Percentiles rank a stretch among this genome's conserved stretches.
These are phyloP conservation scores for Caenorhabditis brenneri DNA, from an alignment of 1,140 invertebrate species.

Conservation along the genomic window DNA sequence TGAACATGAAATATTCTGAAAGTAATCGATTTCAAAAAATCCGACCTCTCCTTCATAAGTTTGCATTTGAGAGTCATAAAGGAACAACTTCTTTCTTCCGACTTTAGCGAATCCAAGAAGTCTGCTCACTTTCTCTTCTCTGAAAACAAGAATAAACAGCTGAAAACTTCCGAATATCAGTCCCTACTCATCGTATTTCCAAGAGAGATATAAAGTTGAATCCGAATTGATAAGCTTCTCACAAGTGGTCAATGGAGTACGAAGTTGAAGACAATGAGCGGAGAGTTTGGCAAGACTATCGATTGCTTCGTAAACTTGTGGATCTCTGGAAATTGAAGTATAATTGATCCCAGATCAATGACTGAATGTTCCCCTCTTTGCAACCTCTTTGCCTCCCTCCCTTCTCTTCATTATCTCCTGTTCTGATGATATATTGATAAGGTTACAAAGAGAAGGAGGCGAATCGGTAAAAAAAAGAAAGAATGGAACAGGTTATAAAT, in stretches of 20 bases:
- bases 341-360: no score
- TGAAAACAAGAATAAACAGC: no score
- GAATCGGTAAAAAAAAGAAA: not conserved
- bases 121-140: conserved; percentile 71
- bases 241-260: conserved; percentile 56
- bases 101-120: conserved; percentile 84
- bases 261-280: conserved; percentile 52
- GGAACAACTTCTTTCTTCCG: conserved; percentile 82
- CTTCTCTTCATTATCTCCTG: not conserved
- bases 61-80: conserved; percentile 76
- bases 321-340: conserved; percentile 61
- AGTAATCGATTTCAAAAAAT: not conserved
- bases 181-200: conserved; percentile 65
- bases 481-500: not conserved
- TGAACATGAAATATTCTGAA: not conserved
- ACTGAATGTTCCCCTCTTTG: no score
- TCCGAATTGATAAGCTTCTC: conserved; percentile 61
- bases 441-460: not conserved
- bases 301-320: conserved; percentile 55
- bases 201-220: conserved; percentile 60
- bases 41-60: conserved; percentile 62
- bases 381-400: not conserved
- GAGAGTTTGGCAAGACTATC: conserved; percentile 53
- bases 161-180: no score
- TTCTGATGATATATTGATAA: conserved; percentile 15